phyloP scores from a whole-genome alignment of 2,113 vertebrate genomes.

The Ceuthmochares aereus region DNA sequence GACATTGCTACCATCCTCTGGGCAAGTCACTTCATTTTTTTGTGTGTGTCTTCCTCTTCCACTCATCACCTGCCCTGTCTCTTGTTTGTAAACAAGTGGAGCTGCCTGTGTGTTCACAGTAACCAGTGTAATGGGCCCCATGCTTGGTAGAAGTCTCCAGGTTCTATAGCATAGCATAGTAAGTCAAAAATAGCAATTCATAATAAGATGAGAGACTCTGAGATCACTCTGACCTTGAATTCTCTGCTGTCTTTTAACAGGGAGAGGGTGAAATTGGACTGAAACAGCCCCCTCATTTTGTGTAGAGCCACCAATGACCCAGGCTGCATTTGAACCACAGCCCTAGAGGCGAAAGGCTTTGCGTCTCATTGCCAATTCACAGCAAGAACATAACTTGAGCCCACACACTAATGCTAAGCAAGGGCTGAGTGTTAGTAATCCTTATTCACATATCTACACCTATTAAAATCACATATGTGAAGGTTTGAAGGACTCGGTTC shows the following conservation, averaged over 20 bases:
- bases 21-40: background rate
- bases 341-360: constrained; percentile 53
- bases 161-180: background rate
- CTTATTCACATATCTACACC: constrained; percentile 46
- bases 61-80: background rate
- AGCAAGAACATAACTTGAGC: constrained; percentile 53
- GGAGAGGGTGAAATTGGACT: constrained; percentile 49
- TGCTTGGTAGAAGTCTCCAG: background rate
- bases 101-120: background rate
- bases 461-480: constrained; percentile 49
- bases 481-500: constrained; percentile 16
- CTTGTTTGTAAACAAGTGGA: background rate
- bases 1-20: background rate
- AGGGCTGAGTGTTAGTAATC: constrained; percentile 47
- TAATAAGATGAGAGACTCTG: constrained; percentile 64
- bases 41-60: background rate
- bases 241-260: constrained; percentile 55
- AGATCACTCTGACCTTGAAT: constrained; percentile 63
- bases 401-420: constrained; percentile 31
- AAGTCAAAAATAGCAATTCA: constrained; percentile 52
- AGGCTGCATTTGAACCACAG: constrained; percentile 59
- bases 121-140: background rate
- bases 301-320: constrained; percentile 36
- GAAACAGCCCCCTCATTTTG: constrained; percentile 54
- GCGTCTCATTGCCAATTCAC: constrained; percentile 60